These are phyloP conservation scores for Polypterus senegalus DNA, from an alignment of 2,113 vertebrate genomes.

Conservation along the genomic window DNA sequence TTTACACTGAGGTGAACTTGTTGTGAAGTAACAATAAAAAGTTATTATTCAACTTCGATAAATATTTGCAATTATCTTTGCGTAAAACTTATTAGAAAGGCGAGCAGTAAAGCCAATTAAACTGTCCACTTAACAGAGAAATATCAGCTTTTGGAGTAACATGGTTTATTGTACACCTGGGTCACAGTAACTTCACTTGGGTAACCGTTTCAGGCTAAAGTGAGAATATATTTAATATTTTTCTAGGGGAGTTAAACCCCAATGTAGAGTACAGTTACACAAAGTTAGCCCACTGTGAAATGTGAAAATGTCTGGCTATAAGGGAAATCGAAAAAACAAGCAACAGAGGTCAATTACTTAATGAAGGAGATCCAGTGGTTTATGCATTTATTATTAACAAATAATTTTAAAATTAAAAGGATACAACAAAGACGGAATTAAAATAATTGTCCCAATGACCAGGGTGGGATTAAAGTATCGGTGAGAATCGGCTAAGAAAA, in stretches of 20 bases:
- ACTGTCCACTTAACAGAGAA: not conserved
- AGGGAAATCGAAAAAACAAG: slow-evolving; percentile 1
- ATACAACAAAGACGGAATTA: too few species aligned
- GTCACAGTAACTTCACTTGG: not conserved
- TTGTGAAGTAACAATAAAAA: too few species aligned
- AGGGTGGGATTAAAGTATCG: too few species aligned
- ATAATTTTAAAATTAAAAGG: too few species aligned
- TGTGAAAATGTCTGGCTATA: not conserved
- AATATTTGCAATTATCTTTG: slow-evolving; percentile 2
- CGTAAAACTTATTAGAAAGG: not conserved
- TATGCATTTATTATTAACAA: slow-evolving; percentile 29
- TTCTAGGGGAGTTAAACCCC: not conserved
- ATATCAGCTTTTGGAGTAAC: not conserved
- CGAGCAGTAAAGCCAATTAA: slow-evolving; percentile 5
- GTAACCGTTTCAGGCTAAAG: not conserved
- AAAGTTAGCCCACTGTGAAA: not conserved
- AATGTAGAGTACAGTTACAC: not conserved
- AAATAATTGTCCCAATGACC: too few species aligned
- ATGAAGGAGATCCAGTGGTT: slow-evolving; percentile 22
- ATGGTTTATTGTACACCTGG: not conserved
- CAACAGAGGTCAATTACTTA: slow-evolving; percentile 14
- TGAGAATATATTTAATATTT: not conserved
- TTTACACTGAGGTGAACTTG: too few species aligned
- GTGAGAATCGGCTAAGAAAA: too few species aligned
- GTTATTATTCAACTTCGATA: too few species aligned